Conservation (phyloP, 2,113 vertebrate species). For the Rallus limicola region DNA sequence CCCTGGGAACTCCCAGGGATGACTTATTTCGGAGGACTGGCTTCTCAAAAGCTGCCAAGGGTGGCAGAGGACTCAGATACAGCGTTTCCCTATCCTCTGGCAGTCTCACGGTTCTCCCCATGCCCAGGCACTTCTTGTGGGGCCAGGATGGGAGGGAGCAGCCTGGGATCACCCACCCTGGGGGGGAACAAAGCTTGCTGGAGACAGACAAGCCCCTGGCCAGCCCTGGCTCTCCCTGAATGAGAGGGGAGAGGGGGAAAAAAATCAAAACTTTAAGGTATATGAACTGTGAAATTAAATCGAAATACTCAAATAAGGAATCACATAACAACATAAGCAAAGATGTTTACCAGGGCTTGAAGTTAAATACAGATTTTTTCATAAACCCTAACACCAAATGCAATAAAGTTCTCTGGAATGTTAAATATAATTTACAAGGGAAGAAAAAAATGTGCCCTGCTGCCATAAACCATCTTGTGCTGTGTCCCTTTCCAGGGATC, state of each 20-base stretch:
- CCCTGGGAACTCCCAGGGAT: neutral
- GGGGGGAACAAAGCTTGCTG: neutral
- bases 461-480: neutral
- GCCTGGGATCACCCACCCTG: neutral
- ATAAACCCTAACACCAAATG: constrained; percentile 76
- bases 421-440: constrained; percentile 80
- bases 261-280: constrained; percentile 80
- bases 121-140: neutral
- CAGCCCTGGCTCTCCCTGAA: constrained; percentile 22
- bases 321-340: constrained; percentile 79
- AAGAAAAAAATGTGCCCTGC: constrained; percentile 41
- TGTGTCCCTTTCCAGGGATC: neutral
- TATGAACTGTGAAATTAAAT: constrained; percentile 87
- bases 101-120: neutral
- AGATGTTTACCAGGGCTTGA: constrained; percentile 85
- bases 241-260: constrained; percentile 24
- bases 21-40: neutral
- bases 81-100: neutral
- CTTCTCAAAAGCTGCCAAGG: neutral
- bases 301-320: constrained; percentile 82
- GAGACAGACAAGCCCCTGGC: neutral
- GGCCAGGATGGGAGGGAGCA: neutral
- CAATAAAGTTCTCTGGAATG: constrained; percentile 80
- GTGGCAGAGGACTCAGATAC: neutral
- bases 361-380: constrained; percentile 85